phyloP scores from a whole-genome alignment of 2,888 invertebrate genomes.

The Gordius sp. region DNA sequence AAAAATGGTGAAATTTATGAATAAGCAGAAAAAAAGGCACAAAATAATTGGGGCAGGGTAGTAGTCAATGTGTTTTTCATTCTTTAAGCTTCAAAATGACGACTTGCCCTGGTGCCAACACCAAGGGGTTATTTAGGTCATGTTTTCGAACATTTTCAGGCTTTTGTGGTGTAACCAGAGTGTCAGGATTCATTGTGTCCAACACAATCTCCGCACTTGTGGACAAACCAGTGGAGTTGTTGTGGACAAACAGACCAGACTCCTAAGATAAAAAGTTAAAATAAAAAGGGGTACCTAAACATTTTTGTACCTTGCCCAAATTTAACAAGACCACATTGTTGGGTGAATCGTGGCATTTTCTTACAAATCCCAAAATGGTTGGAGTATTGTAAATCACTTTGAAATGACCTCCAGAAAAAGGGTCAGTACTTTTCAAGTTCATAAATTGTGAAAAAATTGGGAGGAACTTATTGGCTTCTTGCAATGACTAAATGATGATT shows the following conservation, averaged over 20 bases:
- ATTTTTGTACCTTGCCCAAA: background rate
- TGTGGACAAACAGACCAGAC: background rate
- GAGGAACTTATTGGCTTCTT: background rate
- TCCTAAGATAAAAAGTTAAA: slow-evolving; percentile 1
- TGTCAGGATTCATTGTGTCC: background rate
- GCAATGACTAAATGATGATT: too few species aligned
- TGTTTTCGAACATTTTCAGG: background rate
- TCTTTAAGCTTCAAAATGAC: background rate
- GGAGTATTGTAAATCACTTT: background rate
- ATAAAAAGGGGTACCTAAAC: background rate
- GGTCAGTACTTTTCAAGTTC: background rate
- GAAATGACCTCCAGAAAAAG: background rate
- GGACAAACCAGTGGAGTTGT: background rate
- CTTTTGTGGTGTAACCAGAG: background rate
- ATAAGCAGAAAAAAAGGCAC: too few species aligned
- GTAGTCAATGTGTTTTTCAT: too few species aligned
- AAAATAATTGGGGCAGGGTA: too few species aligned
- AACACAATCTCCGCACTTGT: background rate
- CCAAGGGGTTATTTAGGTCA: background rate
- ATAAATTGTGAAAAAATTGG: background rate
- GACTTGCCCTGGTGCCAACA: background rate
- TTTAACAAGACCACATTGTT: background rate
- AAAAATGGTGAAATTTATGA: too few species aligned
- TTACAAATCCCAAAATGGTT: background rate
- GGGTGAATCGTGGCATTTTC: background rate